Percentiles rank a stretch among this genome's conserved stretches.
Evolutionary conservation across 1,140 invertebrate species (phyloP).

Genomic region (Heliothis subflexa): DNA sequence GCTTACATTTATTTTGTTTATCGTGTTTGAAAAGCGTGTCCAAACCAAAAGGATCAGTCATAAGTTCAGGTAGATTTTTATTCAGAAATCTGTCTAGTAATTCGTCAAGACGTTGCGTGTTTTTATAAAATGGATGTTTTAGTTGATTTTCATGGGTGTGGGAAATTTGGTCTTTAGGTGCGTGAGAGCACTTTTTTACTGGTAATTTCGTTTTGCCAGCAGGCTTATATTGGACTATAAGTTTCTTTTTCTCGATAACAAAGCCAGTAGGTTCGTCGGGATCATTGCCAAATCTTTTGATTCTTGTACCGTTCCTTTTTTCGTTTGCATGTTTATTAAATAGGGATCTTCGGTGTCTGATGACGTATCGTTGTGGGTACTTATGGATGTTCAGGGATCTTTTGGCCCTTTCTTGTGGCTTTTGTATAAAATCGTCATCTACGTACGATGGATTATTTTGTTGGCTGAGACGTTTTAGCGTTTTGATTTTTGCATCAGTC

Average conservation of each 20-base stretch:
- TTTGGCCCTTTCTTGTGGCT: conserved; percentile 58
- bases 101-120: conserved; percentile 68
- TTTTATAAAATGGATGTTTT: conserved; percentile 72
- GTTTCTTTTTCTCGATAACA: conserved; percentile 54
- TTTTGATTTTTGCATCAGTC: conserved; percentile 70
- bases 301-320: neutral
- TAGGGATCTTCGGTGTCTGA: neutral
- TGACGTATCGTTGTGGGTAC: neutral
- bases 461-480: neutral
- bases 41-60: conserved; percentile 50
- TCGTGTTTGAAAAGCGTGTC: conserved; percentile 42
- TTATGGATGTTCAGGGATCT: conserved; percentile 54
- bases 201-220: conserved; percentile 56
- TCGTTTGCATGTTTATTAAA: neutral
- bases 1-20: conserved; percentile 46
- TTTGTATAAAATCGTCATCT: neutral
- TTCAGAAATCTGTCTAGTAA: conserved; percentile 59
- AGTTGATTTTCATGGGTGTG: conserved; percentile 66
- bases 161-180: conserved; percentile 49
- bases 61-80: conserved; percentile 54
- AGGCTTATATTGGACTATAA: conserved; percentile 25
- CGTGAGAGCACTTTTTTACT: conserved; percentile 65
- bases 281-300: conserved; percentile 47
- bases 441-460: neutral
- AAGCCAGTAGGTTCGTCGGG: conserved; percentile 52